Conservation (phyloP, 2,113 vertebrate species). For the Syngnathus floridae region DNA sequence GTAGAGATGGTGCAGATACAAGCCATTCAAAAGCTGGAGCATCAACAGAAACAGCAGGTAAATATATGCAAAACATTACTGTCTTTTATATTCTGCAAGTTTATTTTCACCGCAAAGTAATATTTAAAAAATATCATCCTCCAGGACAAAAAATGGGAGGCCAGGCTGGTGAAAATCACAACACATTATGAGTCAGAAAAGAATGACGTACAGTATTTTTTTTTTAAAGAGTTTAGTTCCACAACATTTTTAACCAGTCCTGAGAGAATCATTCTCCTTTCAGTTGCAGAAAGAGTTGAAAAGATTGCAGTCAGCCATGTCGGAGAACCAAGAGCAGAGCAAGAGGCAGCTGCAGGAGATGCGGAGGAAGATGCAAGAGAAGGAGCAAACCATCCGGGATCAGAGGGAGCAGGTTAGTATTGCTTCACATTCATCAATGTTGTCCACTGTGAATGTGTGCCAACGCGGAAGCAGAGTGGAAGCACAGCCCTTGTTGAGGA, state of each 20-base stretch:
- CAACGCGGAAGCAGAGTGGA: conserved; percentile 32
- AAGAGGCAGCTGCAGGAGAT: conserved; percentile 75
- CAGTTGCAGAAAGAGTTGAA: conserved; percentile 77
- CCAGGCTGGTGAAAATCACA: conserved; percentile 70
- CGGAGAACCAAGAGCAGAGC: conserved; percentile 66
- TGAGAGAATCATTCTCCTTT: neutral
- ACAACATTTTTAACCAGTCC: neutral
- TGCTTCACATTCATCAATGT: neutral
- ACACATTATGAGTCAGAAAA: conserved; percentile 77
- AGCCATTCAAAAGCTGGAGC: conserved; percentile 66
- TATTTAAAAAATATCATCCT: conserved; percentile 5
- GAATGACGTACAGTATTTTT: conserved; percentile 62
- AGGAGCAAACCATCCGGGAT: conserved; percentile 71
- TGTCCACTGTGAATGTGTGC: conserved; percentile 5
- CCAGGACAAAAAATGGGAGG: conserved; percentile 80
- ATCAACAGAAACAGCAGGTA: conserved; percentile 84
- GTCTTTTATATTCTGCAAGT: neutral
- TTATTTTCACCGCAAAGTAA: neutral
- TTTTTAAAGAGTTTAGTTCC: neutral
- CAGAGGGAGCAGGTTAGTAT: conserved; percentile 78
- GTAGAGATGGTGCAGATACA: conserved; percentile 74
- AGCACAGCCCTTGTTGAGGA: conserved; percentile 60
- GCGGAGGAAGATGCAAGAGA: conserved; percentile 73
- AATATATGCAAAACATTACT: no score
- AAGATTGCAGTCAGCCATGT: conserved; percentile 63